Evolutionary conservation across 2,797 vertebrate species (phyloP).

Genomic region (Chelidonichthys spinosus): DNA sequence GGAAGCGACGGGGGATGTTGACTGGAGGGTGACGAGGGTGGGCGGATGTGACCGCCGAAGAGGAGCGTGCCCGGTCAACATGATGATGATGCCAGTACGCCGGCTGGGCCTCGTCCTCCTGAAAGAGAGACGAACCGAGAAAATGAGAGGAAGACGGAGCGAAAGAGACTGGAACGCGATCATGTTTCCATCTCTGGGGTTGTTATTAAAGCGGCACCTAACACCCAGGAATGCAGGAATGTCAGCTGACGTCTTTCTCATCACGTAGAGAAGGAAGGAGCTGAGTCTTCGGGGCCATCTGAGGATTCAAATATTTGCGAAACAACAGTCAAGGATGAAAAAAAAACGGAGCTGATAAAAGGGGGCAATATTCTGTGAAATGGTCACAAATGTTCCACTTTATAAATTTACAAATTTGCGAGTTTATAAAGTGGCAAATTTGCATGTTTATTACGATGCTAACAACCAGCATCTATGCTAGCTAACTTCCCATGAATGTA

Average conservation of each 20-base stretch:
- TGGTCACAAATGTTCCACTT: too few relatives aligned
- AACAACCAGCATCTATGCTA: too few relatives aligned
- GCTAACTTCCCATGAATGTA: too few relatives aligned
- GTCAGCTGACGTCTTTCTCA: constrained; percentile 71
- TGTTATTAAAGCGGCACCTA: constrained; percentile 66
- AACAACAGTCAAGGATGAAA: constrained; percentile 13
- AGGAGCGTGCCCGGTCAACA: constrained; percentile 62
- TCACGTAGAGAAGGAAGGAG: constrained; percentile 63
- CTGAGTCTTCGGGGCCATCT: constrained; percentile 52
- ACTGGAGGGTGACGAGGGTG: constrained; percentile 63
- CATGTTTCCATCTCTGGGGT: constrained; percentile 57
- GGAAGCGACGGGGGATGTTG: constrained; percentile 69
- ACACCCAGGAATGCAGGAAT: constrained; percentile 75
- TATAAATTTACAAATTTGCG: too few relatives aligned
- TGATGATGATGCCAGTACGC: constrained; percentile 16
- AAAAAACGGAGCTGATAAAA: too few relatives aligned
- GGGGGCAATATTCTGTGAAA: too few relatives aligned
- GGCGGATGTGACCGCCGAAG: constrained; percentile 51
- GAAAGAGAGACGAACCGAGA: constrained; percentile 8
- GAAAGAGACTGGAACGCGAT: constrained; percentile 50
- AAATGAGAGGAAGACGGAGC: constrained; percentile 28
- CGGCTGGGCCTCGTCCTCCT: not conserved
- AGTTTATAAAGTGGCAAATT: too few relatives aligned
- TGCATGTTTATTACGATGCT: too few relatives aligned
- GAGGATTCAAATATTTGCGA: constrained; percentile 65